phyloP scores from a whole-genome alignment of 2,113 vertebrate genomes.

The Prochilodus magdalenae region DNA sequence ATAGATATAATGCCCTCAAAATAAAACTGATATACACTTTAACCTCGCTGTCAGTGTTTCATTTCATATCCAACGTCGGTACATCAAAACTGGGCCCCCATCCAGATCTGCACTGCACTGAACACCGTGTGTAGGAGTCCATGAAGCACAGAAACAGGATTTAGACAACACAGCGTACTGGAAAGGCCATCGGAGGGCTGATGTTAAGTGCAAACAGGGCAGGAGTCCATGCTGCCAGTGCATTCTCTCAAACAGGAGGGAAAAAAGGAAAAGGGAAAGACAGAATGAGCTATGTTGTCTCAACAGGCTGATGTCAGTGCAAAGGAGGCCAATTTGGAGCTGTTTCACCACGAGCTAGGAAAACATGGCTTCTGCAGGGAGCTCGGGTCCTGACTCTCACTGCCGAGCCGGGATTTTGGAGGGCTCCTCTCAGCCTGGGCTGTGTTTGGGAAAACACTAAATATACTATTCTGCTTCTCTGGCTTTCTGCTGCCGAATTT shows the following conservation, averaged over 20 bases:
- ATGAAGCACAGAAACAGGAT: not conserved
- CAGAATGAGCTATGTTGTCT: not conserved
- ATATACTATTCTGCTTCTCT: not conserved
- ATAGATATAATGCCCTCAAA: too few species aligned
- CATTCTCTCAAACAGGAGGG: slow-evolving; percentile 14
- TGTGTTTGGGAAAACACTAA: slow-evolving; percentile 9
- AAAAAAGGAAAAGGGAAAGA: not conserved
- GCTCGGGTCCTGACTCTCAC: not conserved
- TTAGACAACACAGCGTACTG: not conserved
- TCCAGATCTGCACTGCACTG: not conserved
- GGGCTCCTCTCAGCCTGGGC: not conserved
- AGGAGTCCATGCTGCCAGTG: slow-evolving; percentile 15
- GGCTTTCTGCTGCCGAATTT: not conserved
- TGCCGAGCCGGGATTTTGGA: not conserved
- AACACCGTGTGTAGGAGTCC: too few species aligned
- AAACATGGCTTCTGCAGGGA: slow-evolving; percentile 10
- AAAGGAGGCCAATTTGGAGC: slow-evolving; percentile 32
- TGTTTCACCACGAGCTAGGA: slow-evolving; percentile 14
- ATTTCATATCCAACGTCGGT: too few species aligned
- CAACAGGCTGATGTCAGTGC: slow-evolving; percentile 15
- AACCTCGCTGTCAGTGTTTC: too few species aligned
- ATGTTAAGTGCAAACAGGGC: slow-evolving; percentile 23
- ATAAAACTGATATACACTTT: not conserved
- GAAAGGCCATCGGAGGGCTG: not conserved
- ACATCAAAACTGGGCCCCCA: not conserved